Evolutionary conservation across 1,140 invertebrate species (phyloP).

Genomic region (Drosophila chauvacae): DNA sequence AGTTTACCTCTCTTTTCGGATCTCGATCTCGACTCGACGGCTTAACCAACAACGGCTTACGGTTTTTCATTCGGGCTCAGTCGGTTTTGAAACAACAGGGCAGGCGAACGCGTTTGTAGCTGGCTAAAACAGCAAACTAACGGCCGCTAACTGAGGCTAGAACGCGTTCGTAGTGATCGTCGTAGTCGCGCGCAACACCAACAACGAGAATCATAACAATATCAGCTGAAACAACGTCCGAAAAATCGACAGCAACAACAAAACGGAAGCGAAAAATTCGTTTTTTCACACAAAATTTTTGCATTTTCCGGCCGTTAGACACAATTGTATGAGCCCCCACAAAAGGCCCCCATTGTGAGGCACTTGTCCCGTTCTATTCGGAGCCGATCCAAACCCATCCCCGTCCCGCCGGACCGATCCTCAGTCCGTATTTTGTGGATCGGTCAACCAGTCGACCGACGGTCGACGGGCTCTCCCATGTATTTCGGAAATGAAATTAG

Average conservation of each 20-base stretch:
- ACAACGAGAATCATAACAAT: constrained; percentile 20
- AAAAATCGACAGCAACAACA: constrained; percentile 43
- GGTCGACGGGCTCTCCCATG: constrained; percentile 55
- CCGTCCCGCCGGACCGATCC: constrained; percentile 24
- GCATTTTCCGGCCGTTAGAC: constrained; percentile 75
- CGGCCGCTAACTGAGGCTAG: constrained; percentile 24
- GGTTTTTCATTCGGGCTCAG: constrained; percentile 60
- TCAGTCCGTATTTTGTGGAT: constrained; percentile 26
- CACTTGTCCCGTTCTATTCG: constrained; percentile 55
- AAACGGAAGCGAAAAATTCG: constrained; percentile 82
- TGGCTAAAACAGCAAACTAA: constrained; percentile 46
- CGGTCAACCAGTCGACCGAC: constrained; percentile 51
- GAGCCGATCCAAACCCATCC: constrained; percentile 17
- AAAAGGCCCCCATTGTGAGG: constrained; percentile 73
- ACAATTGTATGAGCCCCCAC: constrained; percentile 62
- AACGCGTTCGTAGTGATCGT: constrained; percentile 71
- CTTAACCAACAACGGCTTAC: constrained; percentile 51
- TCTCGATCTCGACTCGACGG: constrained; percentile 43
- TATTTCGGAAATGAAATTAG: constrained; percentile 84
- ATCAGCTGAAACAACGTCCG: constrained; percentile 23
- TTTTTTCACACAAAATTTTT: constrained; percentile 80
- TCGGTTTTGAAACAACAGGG: constrained; percentile 75
- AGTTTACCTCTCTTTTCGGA: constrained; percentile 36
- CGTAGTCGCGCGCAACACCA: constrained; percentile 28
- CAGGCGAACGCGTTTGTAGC: constrained; percentile 75